Evolutionary conservation across 2,113 vertebrate genomes (phyloP).

Genomic region (Athene cunicularia): DNA sequence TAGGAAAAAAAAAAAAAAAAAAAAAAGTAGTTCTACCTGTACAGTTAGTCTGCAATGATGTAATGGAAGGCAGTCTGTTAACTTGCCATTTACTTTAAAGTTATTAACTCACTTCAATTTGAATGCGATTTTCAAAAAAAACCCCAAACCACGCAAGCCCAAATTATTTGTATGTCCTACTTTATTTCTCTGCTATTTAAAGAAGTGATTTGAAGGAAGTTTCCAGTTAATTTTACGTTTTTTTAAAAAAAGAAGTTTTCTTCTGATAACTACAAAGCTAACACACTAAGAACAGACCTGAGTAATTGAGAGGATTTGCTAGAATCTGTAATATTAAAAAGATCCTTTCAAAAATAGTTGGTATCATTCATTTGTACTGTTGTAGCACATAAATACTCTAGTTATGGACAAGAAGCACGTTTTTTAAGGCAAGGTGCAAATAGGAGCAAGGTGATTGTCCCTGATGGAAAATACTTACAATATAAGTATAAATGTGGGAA

Average conservation of each 20-base stretch:
- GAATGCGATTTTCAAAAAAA: neutral
- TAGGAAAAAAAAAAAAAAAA: no score
- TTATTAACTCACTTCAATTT: neutral
- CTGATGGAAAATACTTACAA: neutral
- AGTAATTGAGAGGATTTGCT: neutral
- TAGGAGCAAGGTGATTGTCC: neutral
- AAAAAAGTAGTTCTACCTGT: slow-evolving; percentile 28
- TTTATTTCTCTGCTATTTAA: neutral
- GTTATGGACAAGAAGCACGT: neutral
- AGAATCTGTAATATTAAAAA: neutral
- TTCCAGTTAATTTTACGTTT: neutral
- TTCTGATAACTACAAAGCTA: neutral
- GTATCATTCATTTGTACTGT: neutral
- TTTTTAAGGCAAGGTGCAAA: neutral
- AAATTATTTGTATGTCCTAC: neutral
- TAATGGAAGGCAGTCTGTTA: neutral
- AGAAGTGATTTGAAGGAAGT: neutral
- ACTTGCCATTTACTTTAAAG: neutral
- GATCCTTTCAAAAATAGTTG: neutral
- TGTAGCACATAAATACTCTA: neutral
- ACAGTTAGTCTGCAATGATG: neutral
- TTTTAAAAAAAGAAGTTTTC: neutral
- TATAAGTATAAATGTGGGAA: neutral
- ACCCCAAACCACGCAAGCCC: accelerated
- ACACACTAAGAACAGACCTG: neutral